Evolutionary conservation across 2,797 vertebrate genomes (phyloP), one percentile per base, ranked within the genome.

Genomic region (Cyclopterus lumpus): DNA sequence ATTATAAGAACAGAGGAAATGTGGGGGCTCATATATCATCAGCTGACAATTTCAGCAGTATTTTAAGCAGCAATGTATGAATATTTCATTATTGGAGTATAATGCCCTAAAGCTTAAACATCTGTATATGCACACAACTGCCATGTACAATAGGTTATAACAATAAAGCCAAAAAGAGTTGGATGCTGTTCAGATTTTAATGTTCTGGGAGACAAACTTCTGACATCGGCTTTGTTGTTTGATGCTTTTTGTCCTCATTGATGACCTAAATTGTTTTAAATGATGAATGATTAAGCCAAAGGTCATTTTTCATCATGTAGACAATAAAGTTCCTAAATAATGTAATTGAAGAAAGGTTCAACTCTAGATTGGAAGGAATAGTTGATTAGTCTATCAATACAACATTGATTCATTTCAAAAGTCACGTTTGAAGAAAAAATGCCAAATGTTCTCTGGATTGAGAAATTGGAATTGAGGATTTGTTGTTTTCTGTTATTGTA

Each of bases 41-140:
- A 65, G 28, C 28, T 64, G 55, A 72, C 62, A 51, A 60, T 75
- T 54, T 68, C 40, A 40, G 63, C 48, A 62, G 49, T 58, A 67
- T 82, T 75, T 75, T 55, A 68, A 70, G 61, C 55, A 54, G 51
- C 65, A 65, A 73, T 57, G 0, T 46, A 55, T 73, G 28, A 82
- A 77, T 66, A 76, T 80, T 73, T 86, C 15, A 82, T 73, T 6
- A 58, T 61, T 61, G 20, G 16, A 71, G 8, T 51, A 48, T 22
- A 26, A 26, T 64, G 18, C 34, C 44, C 64, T 61, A 38, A 73
- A 75, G 46, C 44, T 44, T 28, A 4, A 22, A 60, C 55, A 65
- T 40, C 1, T 40, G 38, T 40, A 28, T 59, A 63, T 62, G 55
- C 36, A 44, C 44, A 63, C 55, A 44, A 57, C 42, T 32, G 24